phyloP scores from a whole-genome alignment of 2,888 invertebrate genomes.

The Dynastes hyllus region DNA sequence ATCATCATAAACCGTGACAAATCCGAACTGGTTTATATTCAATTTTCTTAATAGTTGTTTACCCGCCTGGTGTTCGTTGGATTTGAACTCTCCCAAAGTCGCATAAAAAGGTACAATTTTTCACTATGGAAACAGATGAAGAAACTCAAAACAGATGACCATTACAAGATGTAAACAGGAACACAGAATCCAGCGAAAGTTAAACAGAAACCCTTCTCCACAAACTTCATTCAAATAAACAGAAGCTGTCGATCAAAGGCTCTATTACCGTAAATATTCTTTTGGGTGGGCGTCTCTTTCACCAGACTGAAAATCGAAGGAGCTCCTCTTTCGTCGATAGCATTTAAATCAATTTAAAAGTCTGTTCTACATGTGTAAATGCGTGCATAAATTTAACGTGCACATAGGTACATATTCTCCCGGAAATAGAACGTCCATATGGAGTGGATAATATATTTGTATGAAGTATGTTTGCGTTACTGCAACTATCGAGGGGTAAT shows the following conservation, averaged over 20 bases:
- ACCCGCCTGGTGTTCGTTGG: not conserved
- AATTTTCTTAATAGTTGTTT: not conserved
- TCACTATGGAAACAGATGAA: slow-evolving; percentile 11
- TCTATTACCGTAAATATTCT: slow-evolving; percentile 41
- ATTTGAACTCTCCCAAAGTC: not conserved
- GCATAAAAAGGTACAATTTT: slow-evolving; percentile 23
- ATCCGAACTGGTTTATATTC: not conserved
- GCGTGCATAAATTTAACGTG: slow-evolving; percentile 8
- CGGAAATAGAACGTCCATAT: not conserved
- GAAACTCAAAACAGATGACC: slow-evolving; percentile 41
- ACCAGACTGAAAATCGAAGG: slow-evolving; percentile 26
- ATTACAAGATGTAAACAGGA: slow-evolving; percentile 43
- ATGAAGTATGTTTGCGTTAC: too few relatives aligned
- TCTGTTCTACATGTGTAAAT: slow-evolving; percentile 25
- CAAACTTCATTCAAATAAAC: slow-evolving; percentile 45
- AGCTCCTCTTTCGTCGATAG: slow-evolving; percentile 37
- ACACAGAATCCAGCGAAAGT: slow-evolving; percentile 34
- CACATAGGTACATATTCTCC: slow-evolving; percentile 7
- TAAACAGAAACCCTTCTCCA: slow-evolving; percentile 39
- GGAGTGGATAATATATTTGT: not conserved
- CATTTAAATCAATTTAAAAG: slow-evolving; percentile 38
- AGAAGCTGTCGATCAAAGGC: slow-evolving; percentile 46
- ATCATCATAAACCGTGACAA: slow-evolving; percentile 2
- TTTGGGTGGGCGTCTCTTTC: slow-evolving; percentile 43
- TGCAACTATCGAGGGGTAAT: too few relatives aligned